Evolutionary conservation across 2,113 vertebrate genomes (phyloP), one percentile per base, ranked within the genome.

Genomic region (Athene cunicularia): DNA sequence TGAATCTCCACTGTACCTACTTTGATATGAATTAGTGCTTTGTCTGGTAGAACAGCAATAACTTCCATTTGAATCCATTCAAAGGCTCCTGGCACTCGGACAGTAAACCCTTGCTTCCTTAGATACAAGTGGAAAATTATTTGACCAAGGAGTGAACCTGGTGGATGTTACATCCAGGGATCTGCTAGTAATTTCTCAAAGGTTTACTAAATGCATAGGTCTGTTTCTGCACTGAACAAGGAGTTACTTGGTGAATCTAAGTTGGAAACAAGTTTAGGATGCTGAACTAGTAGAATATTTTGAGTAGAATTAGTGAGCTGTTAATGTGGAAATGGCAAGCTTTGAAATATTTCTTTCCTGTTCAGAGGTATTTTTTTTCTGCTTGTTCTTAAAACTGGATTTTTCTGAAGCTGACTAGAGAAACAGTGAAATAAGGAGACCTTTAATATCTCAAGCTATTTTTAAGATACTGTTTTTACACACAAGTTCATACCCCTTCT

Each of bases 31-130:
- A 64, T 76, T 56, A 82, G 39, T 72, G 60, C 62, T 94, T 89
- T 72, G 71, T 75, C 73, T 90, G 75, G 33, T 68, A 88, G 62
- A 87, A 73, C 53, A 93, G 93, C 94, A 90, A 58, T 95, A 95
- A 89, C 58, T 59, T 74, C 45, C 23, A 76, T 68, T 60, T 92
- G 66, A 92, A 45, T 89, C 43, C 55, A 67, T 89, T 89, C 56
- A 89, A 81, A 95, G 66, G 55, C 66, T 81, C 74, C 24, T 72
- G 84, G 47, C 66, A 28, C 88, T 75, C 91, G 79, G 60, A 63
- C 16, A 47, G 23, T 88, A 84, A 96, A 43, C 18, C 12, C 39
- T 68, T 79, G 60, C 60, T 82, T 49, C 43, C 75, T 72, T 45
- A 81, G 64, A 45, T 87, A 73, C 6, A 84, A 74, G 27, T 66